Conservation (phyloP, 2,797 vertebrate species). For the Coreius guichenoti region DNA sequence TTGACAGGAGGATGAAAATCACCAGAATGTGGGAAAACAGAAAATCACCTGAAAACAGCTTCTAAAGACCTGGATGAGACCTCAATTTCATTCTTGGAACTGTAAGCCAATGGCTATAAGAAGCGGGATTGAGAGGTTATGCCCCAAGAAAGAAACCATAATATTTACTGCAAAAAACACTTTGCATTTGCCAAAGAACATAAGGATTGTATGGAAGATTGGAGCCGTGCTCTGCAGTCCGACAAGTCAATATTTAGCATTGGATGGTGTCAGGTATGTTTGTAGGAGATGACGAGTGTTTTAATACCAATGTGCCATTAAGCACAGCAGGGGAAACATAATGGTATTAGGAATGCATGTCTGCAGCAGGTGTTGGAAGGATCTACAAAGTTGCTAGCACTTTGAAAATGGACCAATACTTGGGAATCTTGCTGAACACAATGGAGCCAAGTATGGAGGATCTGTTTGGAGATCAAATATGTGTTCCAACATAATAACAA, state of each 20-base stretch:
- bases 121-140: background rate
- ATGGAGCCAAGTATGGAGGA: no score
- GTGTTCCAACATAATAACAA: background rate
- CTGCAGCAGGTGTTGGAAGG: no score
- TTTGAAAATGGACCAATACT: background rate
- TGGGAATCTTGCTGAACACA: background rate
- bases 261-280: background rate
- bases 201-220: background rate
- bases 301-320: background rate
- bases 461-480: no score
- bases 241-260: background rate
- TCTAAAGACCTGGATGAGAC: background rate
- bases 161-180: background rate
- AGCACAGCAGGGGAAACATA: background rate
- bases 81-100: background rate
- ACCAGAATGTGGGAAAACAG: background rate
- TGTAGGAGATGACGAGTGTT: background rate
- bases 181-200: background rate
- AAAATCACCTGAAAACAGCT: background rate
- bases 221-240: background rate
- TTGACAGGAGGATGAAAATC: background rate
- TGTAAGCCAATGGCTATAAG: background rate
- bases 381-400: no score
- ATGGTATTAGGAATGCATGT: background rate
- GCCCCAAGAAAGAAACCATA: background rate